Conservation (phyloP, 2,888 invertebrate species). For the Agrochola lychnidis region DNA sequence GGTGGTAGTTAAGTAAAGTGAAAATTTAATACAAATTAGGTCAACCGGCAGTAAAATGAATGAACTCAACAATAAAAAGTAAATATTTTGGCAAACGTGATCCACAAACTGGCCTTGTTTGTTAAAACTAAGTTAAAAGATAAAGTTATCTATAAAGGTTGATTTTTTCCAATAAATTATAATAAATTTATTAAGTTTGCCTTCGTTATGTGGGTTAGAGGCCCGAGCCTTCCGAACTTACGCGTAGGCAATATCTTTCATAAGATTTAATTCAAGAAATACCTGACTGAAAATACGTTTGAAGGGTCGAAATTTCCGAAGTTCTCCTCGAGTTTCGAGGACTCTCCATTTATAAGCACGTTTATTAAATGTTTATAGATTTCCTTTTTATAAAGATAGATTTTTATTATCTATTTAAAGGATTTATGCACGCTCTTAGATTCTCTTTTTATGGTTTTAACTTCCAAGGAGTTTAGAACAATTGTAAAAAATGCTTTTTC, state of each 20-base stretch:
- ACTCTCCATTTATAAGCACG: slow-evolving; percentile 44
- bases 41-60: slow-evolving; percentile 17
- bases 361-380: slow-evolving; percentile 62
- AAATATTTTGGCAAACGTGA: slow-evolving; percentile 49
- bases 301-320: slow-evolving; percentile 58
- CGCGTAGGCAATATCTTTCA: slow-evolving; percentile 58
- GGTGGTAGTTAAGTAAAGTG: slow-evolving; percentile 9
- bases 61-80: slow-evolving; percentile 49
- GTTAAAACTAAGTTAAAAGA: slow-evolving; percentile 59
- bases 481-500: slow-evolving; percentile 13
- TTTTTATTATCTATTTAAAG: slow-evolving; percentile 22
- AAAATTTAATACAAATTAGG: slow-evolving; percentile 18
- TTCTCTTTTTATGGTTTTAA: slow-evolving; percentile 3
- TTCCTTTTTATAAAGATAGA: slow-evolving; percentile 32
- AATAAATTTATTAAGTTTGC: slow-evolving; percentile 66
- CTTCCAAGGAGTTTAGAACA: slow-evolving; percentile 10
- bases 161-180: slow-evolving; percentile 68
- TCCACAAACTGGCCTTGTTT: slow-evolving; percentile 50
- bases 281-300: slow-evolving; percentile 64
- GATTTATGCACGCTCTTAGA: slow-evolving; percentile 22
- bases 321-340: slow-evolving; percentile 54
- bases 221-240: slow-evolving; percentile 52
- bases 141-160: slow-evolving; percentile 58
- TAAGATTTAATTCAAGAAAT: slow-evolving; percentile 67
- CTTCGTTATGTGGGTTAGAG: slow-evolving; percentile 58